Evolutionary conservation across 2,113 vertebrate species (phyloP).

Genomic region (Ondatra zibethicus): DNA sequence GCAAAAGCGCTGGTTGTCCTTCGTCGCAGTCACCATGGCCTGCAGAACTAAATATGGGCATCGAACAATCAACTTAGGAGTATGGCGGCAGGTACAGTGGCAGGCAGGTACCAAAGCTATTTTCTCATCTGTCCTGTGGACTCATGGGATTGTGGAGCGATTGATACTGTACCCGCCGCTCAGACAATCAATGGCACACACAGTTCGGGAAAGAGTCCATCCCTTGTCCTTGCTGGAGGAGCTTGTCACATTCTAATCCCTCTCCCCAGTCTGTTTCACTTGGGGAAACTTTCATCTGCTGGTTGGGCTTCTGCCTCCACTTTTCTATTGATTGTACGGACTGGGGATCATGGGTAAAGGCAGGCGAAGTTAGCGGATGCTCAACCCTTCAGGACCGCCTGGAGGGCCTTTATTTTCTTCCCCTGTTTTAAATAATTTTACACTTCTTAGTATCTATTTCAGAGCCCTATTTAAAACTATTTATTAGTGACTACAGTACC

Average conservation of each 20-base stretch:
- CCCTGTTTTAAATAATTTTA: slow-evolving; percentile 85
- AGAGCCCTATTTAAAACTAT: slow-evolving; percentile 90
- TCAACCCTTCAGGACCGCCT: slow-evolving; percentile 88
- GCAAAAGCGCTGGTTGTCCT: slow-evolving; percentile 95
- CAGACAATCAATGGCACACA: slow-evolving; percentile 91
- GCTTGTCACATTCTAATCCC: slow-evolving; percentile 98
- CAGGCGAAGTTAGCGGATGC: slow-evolving; percentile 86
- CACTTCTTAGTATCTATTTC: slow-evolving; percentile 87
- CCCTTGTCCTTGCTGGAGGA: slow-evolving; percentile 97
- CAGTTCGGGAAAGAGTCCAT: slow-evolving; percentile 97
- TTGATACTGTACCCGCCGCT: slow-evolving; percentile 90
- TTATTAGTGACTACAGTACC: slow-evolving; percentile 88
- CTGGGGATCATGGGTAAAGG: slow-evolving; percentile 88
- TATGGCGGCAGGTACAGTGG: slow-evolving; percentile 83
- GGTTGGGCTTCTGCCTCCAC: slow-evolving; percentile 89
- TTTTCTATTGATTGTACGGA: slow-evolving; percentile 90
- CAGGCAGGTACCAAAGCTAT: slow-evolving; percentile 90
- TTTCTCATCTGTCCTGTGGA: slow-evolving; percentile 89
- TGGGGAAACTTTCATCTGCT: slow-evolving; percentile 94
- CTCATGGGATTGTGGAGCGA: slow-evolving; percentile 87
- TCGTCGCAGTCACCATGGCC: slow-evolving; percentile 87
- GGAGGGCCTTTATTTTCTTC: slow-evolving; percentile 83
- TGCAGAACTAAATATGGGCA: slow-evolving; percentile 85
- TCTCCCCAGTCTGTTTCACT: slow-evolving; percentile 92
- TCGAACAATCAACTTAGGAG: slow-evolving; percentile 82